These are phyloP conservation scores for Drosophila aldrichi DNA, from an alignment of 2,888 invertebrate species.

Conservation along the genomic window DNA sequence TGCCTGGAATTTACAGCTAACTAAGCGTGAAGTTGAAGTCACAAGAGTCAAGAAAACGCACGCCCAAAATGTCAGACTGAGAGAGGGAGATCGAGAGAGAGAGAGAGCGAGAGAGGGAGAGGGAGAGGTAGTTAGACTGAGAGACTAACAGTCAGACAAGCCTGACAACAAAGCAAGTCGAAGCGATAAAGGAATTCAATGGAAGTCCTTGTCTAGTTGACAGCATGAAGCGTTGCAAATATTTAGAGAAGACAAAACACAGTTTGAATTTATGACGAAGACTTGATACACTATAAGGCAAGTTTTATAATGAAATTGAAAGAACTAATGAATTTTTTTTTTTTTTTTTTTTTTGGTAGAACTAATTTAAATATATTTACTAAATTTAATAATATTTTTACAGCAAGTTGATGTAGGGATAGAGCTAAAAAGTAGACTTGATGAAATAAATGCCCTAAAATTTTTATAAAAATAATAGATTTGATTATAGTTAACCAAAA, in stretches of 20 bases:
- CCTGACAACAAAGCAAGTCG: constrained; percentile 38
- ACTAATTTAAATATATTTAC: too few species aligned
- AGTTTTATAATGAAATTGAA: not conserved
- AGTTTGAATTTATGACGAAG: not conserved
- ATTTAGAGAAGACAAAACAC: constrained; percentile 43
- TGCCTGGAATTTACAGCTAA: constrained; percentile 74
- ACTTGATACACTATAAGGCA: not conserved
- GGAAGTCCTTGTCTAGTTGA: constrained; percentile 74
- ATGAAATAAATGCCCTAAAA: not conserved
- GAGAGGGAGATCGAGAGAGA: not conserved
- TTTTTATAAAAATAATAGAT: too few species aligned
- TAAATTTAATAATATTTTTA: not conserved
- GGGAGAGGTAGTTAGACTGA: constrained; percentile 13
- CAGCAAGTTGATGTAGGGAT: not conserved
- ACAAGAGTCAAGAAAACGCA: constrained; percentile 48
- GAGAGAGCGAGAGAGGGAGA: not conserved
- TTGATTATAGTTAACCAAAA: too few species aligned
- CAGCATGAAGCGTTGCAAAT: constrained; percentile 67
- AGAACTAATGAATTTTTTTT: too few species aligned
- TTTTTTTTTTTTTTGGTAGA: too few species aligned
- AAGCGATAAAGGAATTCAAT: constrained; percentile 75
- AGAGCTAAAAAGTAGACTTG: fast-evolving
- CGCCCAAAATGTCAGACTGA: constrained; percentile 1
- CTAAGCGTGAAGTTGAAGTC: constrained; percentile 74
- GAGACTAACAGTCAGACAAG: constrained; percentile 24